Base-by-base conservation (phyloP, 1,140 invertebrate genomes). In the Bombus waltoni region DNA sequence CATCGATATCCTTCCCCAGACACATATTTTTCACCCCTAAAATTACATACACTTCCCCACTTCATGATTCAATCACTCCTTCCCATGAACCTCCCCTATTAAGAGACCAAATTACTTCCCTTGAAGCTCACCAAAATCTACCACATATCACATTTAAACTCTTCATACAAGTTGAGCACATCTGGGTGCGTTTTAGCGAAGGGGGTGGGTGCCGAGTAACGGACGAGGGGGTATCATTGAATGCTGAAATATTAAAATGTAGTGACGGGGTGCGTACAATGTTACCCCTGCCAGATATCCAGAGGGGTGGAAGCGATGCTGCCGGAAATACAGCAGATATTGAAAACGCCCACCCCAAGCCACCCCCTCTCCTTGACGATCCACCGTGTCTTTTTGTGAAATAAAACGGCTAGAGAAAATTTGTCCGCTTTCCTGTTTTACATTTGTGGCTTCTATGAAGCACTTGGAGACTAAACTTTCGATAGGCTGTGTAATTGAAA, bases 271-370 rank as follows among this genome's bases (percentile, higher is more conserved):
- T 83, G 85, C 81, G 89, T 89, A 90, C 85, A 91, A 90, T 87
- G 88, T 91, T 92, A 92, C 87, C 83, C 75, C 80, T 79, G 70
- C 84, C 73, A 82, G 87, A 88, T 88, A 88, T 86, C 82, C 84
- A 87, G 78, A 86, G 79, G 90, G 81, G 76, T 78, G 72, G 89
- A 88, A 87, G 89, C 85, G 90, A 72, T 84, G 92, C 90, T 87
- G 88, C 72, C 88, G 94, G 92, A 94, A 93, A 94, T 94, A 94
- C 89, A 92, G 90, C 88, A 92, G 93, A 94, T 94, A 93, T 93
- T 93, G 93, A 93, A 94, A 94, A 93, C 91, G 91, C 81, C 85
- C 81, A 87, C 35, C 5, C 15, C 15, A 15, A 53, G 81, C 71
- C 38, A 15, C 11, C 87, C 83, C 82, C 85, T 57, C 89, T 90